Evolutionary conservation across 1,140 invertebrate genomes (phyloP).

Genomic region (Hylaeus volcanicus): DNA sequence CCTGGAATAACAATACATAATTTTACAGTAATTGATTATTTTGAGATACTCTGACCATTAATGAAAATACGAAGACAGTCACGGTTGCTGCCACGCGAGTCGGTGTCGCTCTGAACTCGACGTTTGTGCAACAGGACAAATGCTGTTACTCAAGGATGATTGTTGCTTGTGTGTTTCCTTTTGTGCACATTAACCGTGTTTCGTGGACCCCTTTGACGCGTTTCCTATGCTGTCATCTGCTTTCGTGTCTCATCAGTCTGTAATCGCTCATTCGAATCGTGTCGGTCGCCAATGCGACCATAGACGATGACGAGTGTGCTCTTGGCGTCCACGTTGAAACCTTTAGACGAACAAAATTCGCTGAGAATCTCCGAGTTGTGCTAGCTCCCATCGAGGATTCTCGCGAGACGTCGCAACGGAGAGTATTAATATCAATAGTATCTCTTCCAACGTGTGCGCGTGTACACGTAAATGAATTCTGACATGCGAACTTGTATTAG

Average conservation of each 20-base stretch:
- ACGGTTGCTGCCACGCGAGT: slow-evolving; percentile 42
- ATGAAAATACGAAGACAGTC: background rate
- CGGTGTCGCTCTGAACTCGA: slow-evolving; percentile 42
- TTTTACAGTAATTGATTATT: too few relatives aligned
- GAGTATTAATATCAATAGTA: slow-evolving; percentile 7
- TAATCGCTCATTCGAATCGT: slow-evolving; percentile 37
- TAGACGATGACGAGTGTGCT: background rate
- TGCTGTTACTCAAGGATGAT: slow-evolving; percentile 71
- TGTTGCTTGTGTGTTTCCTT: slow-evolving; percentile 75
- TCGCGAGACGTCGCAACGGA: background rate
- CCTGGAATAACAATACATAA: too few relatives aligned
- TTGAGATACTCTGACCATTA: too few relatives aligned
- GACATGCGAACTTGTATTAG: slow-evolving; percentile 29
- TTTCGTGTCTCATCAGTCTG: slow-evolving; percentile 57
- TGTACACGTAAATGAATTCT: slow-evolving; percentile 10
- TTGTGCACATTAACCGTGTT: slow-evolving; percentile 62
- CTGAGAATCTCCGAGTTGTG: background rate
- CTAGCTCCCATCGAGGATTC: background rate
- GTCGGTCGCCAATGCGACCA: slow-evolving; percentile 18
- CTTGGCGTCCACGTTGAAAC: background rate
- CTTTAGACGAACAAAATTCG: background rate
- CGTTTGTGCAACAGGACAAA: slow-evolving; percentile 58
- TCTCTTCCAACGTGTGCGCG: slow-evolving; percentile 18
- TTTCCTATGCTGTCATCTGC: slow-evolving; percentile 49
- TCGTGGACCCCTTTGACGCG: slow-evolving; percentile 39